Evolutionary conservation across 2,888 invertebrate species (phyloP), one percentile per base, ranked within the genome.

Genomic region (Cabera pusaria): DNA sequence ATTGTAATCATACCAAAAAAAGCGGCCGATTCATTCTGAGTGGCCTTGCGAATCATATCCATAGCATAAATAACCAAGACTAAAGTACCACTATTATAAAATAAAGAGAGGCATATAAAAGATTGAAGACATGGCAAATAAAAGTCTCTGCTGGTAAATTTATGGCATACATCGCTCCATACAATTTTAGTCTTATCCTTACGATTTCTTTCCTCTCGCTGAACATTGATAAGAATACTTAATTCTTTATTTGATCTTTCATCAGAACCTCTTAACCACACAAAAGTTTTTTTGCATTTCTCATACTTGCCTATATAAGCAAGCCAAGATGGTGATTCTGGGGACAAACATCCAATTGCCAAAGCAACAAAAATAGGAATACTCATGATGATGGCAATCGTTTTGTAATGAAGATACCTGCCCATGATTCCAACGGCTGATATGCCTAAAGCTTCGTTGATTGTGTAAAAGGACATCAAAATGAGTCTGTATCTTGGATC

Each of bases 281-380:
- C 29, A 21, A 55, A 55, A 0, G 46, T 14, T 3, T 33, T 12
- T 16, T 49, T 42, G 14, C 53, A 49, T 21, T 49, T 33, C 0
- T 38, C 19, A 23, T 42, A 46, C 2, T 39, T 25, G 3, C 48
- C 46, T 40, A 39, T 52, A 22, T 24, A 46, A 3, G 54, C 55
- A 1, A 53, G 10, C 55, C 55, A 53, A 0, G 46, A 21, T 1
- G 54, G 54, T 0, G 54, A 54, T 19, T 54, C 49, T 2, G 52
- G 54, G 52, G 52, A 54, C 0, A 21, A 3, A 12, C 22, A 41
- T 1, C 25, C 35, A 3, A 22, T 9, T 0, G 25, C 3, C 2
- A 49, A 6, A 1, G 49, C 49, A n/a, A 54, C 0, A 0, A 46
- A 0, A 7, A 35, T 9, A 2, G 52, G 55, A 3, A 22, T 7